Conservation (phyloP, 2,888 invertebrate species). For the Napeogenes inachia region DNA sequence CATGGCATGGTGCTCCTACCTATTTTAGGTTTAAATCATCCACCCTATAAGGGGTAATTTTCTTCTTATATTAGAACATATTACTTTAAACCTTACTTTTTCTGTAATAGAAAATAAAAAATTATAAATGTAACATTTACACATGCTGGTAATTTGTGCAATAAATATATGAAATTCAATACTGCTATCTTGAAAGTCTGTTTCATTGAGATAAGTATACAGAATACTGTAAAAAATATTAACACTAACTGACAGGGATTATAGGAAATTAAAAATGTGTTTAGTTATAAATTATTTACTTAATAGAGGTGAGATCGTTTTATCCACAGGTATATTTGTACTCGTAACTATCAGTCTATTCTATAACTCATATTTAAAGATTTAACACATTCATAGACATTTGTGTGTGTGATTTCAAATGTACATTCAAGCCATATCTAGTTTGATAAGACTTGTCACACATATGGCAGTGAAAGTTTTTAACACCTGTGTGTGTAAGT, state of each 20-base stretch:
- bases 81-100: too few relatives aligned
- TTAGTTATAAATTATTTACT: background rate
- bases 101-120: too few relatives aligned
- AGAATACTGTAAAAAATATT: too few relatives aligned
- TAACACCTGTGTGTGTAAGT: constrained; percentile 68
- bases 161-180: too few relatives aligned
- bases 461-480: constrained; percentile 69
- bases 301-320: constrained; percentile 13
- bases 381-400: constrained; percentile 43
- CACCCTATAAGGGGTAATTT: too few relatives aligned
- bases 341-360: constrained; percentile 7
- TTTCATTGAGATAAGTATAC: too few relatives aligned
- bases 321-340: constrained; percentile 12
- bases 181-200: too few relatives aligned
- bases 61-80: too few relatives aligned
- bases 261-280: background rate
- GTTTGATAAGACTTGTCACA: constrained; percentile 73
- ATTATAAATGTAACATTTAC: too few relatives aligned
- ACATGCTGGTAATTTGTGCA: too few relatives aligned
- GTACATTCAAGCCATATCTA: constrained; percentile 68
- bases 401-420: constrained; percentile 63
- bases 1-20: background rate
- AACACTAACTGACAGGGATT: background rate
- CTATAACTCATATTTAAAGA: constrained; percentile 34
- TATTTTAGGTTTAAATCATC: background rate